These are phyloP conservation scores for Mergus octosetaceus DNA, from an alignment of 2,797 vertebrate species.

Conservation along the genomic window DNA sequence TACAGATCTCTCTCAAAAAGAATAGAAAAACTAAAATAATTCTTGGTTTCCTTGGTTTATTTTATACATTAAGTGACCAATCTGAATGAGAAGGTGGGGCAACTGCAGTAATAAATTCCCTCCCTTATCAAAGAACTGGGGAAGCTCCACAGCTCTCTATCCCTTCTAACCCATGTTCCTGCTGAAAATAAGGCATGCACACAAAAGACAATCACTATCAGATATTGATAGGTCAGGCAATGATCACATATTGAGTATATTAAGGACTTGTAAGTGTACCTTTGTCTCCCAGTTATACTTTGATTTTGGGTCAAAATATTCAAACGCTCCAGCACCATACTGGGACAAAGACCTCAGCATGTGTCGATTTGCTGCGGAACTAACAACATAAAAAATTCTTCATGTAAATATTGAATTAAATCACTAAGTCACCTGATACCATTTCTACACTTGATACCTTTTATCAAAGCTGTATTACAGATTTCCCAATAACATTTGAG, in stretches of 20 bases:
- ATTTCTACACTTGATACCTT: background rate
- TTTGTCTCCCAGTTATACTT: constrained; percentile 87
- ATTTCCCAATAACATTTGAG: background rate
- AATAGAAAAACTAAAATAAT: background rate
- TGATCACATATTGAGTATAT: background rate
- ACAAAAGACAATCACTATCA: background rate
- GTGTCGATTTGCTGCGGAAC: constrained; percentile 86
- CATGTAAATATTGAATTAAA: background rate
- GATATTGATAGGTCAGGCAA: background rate
- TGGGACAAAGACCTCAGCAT: constrained; percentile 86
- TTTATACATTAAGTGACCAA: background rate
- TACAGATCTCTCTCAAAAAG: background rate
- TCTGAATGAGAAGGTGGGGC: background rate
- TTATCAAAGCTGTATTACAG: background rate
- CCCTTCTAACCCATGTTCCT: background rate
- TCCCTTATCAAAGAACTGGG: background rate
- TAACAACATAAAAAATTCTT: constrained; percentile 63
- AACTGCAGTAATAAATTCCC: background rate
- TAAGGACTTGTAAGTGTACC: constrained; percentile 71
- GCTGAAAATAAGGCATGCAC: too few relatives aligned
- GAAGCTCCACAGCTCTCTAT: background rate
- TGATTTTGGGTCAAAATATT: constrained; percentile 87
- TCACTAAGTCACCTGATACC: background rate
- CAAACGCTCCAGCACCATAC: constrained; percentile 85
- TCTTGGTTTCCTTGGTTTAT: background rate